A percentile compares a stretch with the other conserved stretches of the same genome.
These are phyloP conservation scores for Tetramorium simillimum DNA, from an alignment of 1,140 invertebrate species.

Conservation along the genomic window DNA sequence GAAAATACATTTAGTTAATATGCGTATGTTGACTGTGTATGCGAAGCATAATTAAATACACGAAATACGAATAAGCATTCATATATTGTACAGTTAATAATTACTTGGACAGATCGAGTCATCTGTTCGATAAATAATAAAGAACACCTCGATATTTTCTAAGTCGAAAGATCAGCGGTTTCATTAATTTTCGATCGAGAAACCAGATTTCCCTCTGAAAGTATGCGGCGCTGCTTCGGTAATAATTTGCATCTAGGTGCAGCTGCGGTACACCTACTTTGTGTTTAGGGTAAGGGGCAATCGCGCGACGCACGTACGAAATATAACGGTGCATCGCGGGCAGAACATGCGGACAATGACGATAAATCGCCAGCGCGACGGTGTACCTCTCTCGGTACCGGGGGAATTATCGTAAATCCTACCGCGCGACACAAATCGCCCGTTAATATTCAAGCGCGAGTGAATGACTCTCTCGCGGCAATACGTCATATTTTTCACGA, in stretches of 20 bases:
- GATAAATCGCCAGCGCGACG: conserved; percentile 32
- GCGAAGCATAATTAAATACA: conserved; percentile 20
- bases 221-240: background rate
- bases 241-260: background rate
- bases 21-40: conserved; percentile 22
- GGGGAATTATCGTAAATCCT: conserved; percentile 42
- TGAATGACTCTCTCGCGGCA: conserved; percentile 38
- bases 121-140: conserved; percentile 13
- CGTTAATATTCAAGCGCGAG: conserved; percentile 45
- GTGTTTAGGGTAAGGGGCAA: conserved; percentile 13
- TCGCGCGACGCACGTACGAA: conserved; percentile 22
- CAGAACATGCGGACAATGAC: conserved; percentile 38
- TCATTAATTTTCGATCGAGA: background rate
- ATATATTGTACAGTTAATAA: conserved; percentile 28
- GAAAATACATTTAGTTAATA: conserved; percentile 9
- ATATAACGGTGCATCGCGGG: conserved; percentile 45
- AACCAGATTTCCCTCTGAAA: background rate
- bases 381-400: background rate
- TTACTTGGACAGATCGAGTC: conserved; percentile 6
- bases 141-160: conserved; percentile 1
- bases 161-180: background rate
- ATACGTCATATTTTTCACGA: conserved; percentile 43
- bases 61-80: conserved; percentile 14
- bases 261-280: background rate
- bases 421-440: conserved; percentile 28